phyloP scores from a whole-genome alignment of 2,113 vertebrate genomes.

The Sceloporus undulatus region DNA sequence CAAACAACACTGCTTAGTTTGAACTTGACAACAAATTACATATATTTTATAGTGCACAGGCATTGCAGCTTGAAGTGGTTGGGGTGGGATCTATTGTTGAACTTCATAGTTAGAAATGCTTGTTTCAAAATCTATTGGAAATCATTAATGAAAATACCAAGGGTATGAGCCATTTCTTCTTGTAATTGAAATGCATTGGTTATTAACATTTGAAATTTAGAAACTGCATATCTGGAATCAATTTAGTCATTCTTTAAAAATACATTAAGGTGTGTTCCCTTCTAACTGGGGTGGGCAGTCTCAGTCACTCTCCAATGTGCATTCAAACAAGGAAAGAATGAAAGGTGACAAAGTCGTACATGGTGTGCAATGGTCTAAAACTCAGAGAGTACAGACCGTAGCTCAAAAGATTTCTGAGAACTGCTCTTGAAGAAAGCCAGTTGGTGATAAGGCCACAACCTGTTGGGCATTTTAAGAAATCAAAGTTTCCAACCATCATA shows the following conservation, averaged over 20 bases:
- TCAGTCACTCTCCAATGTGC: accelerated
- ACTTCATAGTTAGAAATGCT: slow-evolving; percentile 19
- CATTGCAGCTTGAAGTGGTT: not conserved
- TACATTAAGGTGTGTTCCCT: not conserved
- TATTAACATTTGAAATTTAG: slow-evolving; percentile 43
- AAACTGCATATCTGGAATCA: slow-evolving; percentile 40
- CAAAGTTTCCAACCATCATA: no score
- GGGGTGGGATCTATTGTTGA: not conserved
- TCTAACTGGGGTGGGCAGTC: not conserved
- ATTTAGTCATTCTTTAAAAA: slow-evolving; percentile 34
- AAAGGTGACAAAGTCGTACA: no score
- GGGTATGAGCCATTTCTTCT: slow-evolving; percentile 48
- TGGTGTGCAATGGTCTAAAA: no score
- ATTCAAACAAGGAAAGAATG: accelerated
- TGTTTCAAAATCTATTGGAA: slow-evolving; percentile 56
- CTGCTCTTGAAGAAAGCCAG: no score
- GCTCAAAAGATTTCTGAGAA: no score
- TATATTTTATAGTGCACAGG: slow-evolving; percentile 27
- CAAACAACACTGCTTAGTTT: not conserved
- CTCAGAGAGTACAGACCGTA: no score
- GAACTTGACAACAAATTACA: not conserved
- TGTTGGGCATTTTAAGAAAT: no score
- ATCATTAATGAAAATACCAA: slow-evolving; percentile 62
- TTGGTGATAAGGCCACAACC: no score
- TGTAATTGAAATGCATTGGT: slow-evolving; percentile 43